Base-by-base conservation (phyloP, 2,888 invertebrate genomes). In the Brenthis daphne region DNA sequence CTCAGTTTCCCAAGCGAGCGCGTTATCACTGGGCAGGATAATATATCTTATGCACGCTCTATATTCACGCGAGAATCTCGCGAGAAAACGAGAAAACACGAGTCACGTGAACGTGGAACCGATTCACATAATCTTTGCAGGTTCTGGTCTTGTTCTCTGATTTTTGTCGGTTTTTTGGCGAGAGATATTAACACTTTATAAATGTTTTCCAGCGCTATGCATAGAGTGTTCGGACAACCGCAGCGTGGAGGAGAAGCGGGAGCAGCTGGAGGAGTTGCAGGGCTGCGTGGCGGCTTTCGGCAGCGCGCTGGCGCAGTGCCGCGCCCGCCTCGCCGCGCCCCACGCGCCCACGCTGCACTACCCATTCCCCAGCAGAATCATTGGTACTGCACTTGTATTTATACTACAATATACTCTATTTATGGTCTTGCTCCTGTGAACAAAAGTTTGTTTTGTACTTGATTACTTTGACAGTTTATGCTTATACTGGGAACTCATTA, bases 361-460 rank as follows among this genome's bases (percentile, higher is more conserved):
- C 33, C 63, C 92, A 1, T 85, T 88, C 73, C 90, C 90, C 0
- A 82, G 85, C 75, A 84, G 88, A 71, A 90, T 92, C 76, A 87
- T 89, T 73, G 87, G 92, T 92, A 53, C 50, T 29, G 29, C 4
- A 29, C 0, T 29, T 29, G 29, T 5, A 4, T 5, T 33, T 58
- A 16, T 57, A 12, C 14, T 11, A 11, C 37, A 8, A 1, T 11
- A 37, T 11, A 37, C 29, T 24, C 24, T 24, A 3, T 29, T 29
- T 29, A 4, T 29, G 29, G 24, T 24, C 24, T 24, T 24, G 24
- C 24, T 24, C 24, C 24, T 24, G 3, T 24, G 4, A 24, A 24
- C 24, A 24, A 24, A 24, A 24, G 0, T 4, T 3, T 24, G 24
- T 24, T 24, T 24, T 24, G 24, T 1, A 20, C 3, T 24, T 24